Base-by-base conservation (phyloP, 2,113 vertebrate species). In the Isichthys henryi region DNA sequence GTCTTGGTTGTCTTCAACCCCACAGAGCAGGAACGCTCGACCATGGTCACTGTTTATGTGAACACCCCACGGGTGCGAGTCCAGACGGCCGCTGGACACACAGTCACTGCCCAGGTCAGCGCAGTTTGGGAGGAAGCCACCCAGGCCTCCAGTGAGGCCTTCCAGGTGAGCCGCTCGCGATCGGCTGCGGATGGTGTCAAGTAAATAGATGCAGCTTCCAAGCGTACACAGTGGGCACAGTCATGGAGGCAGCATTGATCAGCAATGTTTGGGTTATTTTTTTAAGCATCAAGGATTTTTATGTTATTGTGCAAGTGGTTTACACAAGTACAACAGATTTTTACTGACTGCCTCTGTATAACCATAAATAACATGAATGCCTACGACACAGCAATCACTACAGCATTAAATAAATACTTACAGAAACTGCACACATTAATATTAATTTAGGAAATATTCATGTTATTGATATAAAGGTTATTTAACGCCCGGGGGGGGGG, bases 1-100 rank as follows among this genome's bases (percentile, higher is more conserved):
- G 95, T 96, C 0, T 88, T 99, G 90, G 92, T 98, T 86, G 6
- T 99, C 90, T 96, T 91, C 89, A 99, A 99, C 92, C 97, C 98
- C 48, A 92, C 46, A 0, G 98, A 97, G 82, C 98, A 99, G 92
- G 95, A 95, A 0, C 94, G 96, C 1, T 92, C 91, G 1, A 94
- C 97, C 0, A 92, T 98, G 70, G 94, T 98, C 90, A 97, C 95
- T 0, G 17, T 98, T 4, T 92, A 92, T 2, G 94, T 98, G 43
- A 96, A 95, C 91, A 95, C 95, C 2, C 94, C 95, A 0, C 95
- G 90, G 27, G 95, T 95, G 7, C 95, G 90, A 21, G 93, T 99
- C 7, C 43, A 95, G 1, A 95, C 95, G 17, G 93, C 95, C 84
- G 92, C 92, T 0, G 96, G 96, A 89, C 96, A 62, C 83, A 92